Percentiles rank a stretch among this genome's conserved stretches.
These are phyloP conservation scores for Apostichopus californicus DNA, from an alignment of 35 echinoderm and acorn worm genomes.

Conservation along the genomic window DNA sequence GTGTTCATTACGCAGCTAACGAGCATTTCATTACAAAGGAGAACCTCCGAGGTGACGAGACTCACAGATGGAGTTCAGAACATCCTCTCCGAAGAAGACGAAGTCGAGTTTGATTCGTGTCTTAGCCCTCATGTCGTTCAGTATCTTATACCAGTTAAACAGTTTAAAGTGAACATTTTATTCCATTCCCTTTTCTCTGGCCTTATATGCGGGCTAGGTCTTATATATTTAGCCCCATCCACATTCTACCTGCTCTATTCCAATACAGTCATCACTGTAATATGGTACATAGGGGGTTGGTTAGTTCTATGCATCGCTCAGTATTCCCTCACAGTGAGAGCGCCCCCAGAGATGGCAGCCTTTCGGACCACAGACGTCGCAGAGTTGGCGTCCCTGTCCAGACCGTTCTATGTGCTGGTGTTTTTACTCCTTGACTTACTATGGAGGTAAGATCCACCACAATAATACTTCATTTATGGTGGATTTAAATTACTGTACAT, in stretches of 20 bases:
- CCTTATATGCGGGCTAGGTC: conserved; percentile 75
- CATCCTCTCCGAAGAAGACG: conserved; percentile 90
- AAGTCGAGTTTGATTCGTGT: conserved; percentile 92
- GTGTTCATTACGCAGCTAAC: conserved; percentile 60
- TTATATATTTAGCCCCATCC: conserved; percentile 79
- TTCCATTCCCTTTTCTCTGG: conserved; percentile 77
- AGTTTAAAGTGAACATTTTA: conserved; percentile 84
- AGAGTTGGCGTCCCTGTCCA: conserved; percentile 75
- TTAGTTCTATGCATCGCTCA: conserved; percentile 85
- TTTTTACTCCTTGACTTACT: conserved; percentile 70
- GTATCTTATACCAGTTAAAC: conserved; percentile 83
- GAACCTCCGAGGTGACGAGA: conserved; percentile 18
- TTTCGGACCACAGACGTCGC: conserved; percentile 81
- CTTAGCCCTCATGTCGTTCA: conserved; percentile 70
- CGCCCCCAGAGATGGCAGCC: conserved; percentile 79
- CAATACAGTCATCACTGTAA: conserved; percentile 73
- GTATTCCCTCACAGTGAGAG: conserved; percentile 81
- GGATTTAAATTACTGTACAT: no score
- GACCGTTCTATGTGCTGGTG: conserved; percentile 79
- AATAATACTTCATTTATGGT: no score
- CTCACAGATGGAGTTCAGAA: conserved; percentile 54
- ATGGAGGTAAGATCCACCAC: conserved; percentile 69
- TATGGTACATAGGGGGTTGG: conserved; percentile 85
- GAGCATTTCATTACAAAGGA: conserved; percentile 64
- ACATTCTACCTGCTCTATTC: conserved; percentile 74